Evolutionary conservation across 1,140 invertebrate species (phyloP).

Genomic region (Ceratosolen fusciceps): DNA sequence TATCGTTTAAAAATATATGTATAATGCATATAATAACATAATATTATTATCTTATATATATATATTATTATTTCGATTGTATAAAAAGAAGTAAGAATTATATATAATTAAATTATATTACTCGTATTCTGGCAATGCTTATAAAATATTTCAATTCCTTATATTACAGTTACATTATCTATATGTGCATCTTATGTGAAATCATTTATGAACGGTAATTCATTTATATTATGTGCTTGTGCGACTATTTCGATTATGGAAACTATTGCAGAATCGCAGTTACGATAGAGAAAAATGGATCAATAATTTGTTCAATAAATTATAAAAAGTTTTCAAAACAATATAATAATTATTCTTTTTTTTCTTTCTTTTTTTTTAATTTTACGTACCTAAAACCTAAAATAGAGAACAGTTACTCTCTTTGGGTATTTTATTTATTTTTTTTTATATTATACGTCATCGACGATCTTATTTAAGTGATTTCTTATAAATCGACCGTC

Average conservation of each 20-base stretch:
- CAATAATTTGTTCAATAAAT: not conserved
- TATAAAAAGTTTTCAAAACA: not conserved
- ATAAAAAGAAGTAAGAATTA: not conserved
- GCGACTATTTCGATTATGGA: not conserved
- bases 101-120: not conserved
- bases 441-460: not conserved
- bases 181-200: not conserved
- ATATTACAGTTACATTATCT: not conserved
- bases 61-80: not conserved
- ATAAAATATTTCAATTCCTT: slow-evolving; percentile 19
- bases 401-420: not conserved
- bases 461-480: slow-evolving; percentile 18
- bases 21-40: not conserved
- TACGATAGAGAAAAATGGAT: not conserved
- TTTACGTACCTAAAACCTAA: not conserved
- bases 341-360: not conserved
- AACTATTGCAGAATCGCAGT: slow-evolving; percentile 3
- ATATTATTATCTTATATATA: not conserved
- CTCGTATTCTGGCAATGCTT: not conserved
- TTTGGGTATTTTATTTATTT: not conserved
- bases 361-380: too few relatives aligned
- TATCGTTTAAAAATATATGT: slow-evolving; percentile 7
- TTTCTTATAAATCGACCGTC: slow-evolving; percentile 7
- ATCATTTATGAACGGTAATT: not conserved
- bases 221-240: not conserved